Evolutionary conservation across 2,888 invertebrate species (phyloP).

Genomic region (Penaeus monodon): DNA sequence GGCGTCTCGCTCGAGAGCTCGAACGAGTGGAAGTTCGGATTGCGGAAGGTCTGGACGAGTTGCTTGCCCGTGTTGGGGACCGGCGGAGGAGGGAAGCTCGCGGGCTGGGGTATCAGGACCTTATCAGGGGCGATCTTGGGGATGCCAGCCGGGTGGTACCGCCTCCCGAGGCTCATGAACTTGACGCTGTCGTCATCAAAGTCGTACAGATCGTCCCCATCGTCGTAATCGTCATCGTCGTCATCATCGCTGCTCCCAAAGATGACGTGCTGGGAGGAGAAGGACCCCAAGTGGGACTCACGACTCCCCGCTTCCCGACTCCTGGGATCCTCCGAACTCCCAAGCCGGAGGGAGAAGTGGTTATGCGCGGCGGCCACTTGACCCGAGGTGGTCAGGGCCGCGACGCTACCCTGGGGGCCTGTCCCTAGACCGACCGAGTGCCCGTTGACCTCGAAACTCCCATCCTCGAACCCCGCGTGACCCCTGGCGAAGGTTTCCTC

Average conservation of each 20-base stretch:
- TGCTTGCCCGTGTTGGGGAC: not conserved
- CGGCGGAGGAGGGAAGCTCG: not conserved
- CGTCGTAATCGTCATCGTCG: slow-evolving; percentile 9
- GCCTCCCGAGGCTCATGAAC: slow-evolving; percentile 35
- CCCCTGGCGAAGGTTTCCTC: too few relatives aligned
- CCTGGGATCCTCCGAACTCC: too few relatives aligned
- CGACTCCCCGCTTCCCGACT: too few relatives aligned
- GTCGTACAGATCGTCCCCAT: slow-evolving; percentile 17
- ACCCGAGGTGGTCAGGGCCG: too few relatives aligned
- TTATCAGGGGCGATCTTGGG: slow-evolving; percentile 14
- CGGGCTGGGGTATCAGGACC: slow-evolving; percentile 14
- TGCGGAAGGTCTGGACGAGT: not conserved
- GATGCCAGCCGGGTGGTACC: slow-evolving; percentile 43
- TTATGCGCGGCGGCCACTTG: too few relatives aligned
- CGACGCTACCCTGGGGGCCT: too few relatives aligned
- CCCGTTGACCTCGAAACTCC: too few relatives aligned
- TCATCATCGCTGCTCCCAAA: slow-evolving; percentile 23
- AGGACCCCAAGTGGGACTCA: not conserved
- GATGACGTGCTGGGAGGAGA: slow-evolving; percentile 24
- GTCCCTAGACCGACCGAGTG: too few relatives aligned
- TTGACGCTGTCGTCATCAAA: slow-evolving; percentile 31
- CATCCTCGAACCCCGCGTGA: too few relatives aligned
- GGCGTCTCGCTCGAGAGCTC: slow-evolving; percentile 16
- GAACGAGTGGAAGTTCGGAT: slow-evolving; percentile 7
- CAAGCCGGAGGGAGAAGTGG: too few relatives aligned